These are phyloP conservation scores for Lota lota DNA, from an alignment of 2,113 vertebrate species.

Conservation along the genomic window DNA sequence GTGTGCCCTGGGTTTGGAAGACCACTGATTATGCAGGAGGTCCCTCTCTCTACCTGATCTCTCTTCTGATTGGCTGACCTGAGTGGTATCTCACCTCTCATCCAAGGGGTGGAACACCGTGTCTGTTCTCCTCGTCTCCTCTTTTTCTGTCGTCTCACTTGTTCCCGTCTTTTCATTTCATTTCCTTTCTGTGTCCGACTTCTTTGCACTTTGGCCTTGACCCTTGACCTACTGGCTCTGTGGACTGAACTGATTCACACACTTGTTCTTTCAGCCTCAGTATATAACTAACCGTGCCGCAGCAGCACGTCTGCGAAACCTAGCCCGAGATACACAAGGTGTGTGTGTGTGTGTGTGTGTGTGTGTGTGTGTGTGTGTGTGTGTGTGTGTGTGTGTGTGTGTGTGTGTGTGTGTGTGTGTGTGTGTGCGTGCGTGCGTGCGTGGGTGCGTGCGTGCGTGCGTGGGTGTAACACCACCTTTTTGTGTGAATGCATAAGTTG, in stretches of 20 bases:
- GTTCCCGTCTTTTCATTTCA: not conserved
- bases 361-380: too few species aligned
- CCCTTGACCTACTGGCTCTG: too few species aligned
- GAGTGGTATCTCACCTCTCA: not conserved
- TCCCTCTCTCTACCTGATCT: not conserved
- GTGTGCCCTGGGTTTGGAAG: slow-evolving; percentile 36
- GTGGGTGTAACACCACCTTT: too few species aligned
- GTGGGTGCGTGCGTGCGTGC: too few species aligned
- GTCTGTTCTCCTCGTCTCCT: slow-evolving; percentile 8
- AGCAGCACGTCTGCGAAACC: too few species aligned
- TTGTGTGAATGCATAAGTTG: too few species aligned
- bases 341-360: too few species aligned
- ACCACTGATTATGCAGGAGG: slow-evolving; percentile 12
- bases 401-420: too few species aligned
- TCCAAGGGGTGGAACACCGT: not conserved
- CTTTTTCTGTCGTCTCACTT: slow-evolving; percentile 2
- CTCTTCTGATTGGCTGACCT: not conserved
- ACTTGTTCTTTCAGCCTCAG: not conserved
- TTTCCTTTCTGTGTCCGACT: slow-evolving; percentile 4
- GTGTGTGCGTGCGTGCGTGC: too few species aligned
- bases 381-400: too few species aligned
- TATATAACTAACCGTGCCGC: not conserved
- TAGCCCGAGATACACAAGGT: not conserved
- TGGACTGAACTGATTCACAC: not conserved
- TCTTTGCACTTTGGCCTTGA: not conserved